Conservation (phyloP, 2,113 vertebrate genomes). For the Elgaria multicarinata region DNA sequence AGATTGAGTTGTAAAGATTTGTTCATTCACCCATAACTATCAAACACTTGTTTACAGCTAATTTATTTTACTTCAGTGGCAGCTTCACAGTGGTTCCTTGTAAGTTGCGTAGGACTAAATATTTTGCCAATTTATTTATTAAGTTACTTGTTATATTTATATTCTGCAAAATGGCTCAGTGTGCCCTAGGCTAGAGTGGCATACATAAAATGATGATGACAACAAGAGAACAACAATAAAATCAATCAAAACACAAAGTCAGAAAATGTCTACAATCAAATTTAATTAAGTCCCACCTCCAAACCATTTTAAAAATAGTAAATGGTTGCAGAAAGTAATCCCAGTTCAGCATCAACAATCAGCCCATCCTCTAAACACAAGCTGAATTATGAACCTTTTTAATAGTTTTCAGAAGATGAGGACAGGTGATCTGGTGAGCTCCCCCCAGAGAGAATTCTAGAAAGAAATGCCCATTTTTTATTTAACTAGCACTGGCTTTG, state of each 20-base stretch:
- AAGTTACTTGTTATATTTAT: not conserved
- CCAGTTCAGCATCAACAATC: not conserved
- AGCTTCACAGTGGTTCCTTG: not conserved
- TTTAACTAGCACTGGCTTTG: not conserved
- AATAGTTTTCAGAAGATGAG: not conserved
- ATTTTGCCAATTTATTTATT: not conserved
- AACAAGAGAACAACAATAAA: not conserved
- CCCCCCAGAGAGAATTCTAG: not conserved
- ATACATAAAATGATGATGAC: not conserved
- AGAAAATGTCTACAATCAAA: not conserved
- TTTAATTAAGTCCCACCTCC: not conserved
- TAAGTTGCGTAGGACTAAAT: not conserved
- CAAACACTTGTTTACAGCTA: slow-evolving; percentile 14
- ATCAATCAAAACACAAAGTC: not conserved
- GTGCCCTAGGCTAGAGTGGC: not conserved
- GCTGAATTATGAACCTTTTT: not conserved
- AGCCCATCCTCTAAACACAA: not conserved
- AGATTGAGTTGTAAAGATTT: slow-evolving; percentile 24
- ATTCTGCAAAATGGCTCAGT: not conserved
- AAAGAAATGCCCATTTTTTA: not conserved
- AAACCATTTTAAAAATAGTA: not conserved
- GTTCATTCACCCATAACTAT: slow-evolving; percentile 16
- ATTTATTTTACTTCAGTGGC: slow-evolving; percentile 13
- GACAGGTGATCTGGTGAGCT: not conserved
- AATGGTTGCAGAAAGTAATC: not conserved